Evolutionary conservation across 1,140 invertebrate genomes (phyloP), one percentile per base, ranked within the genome.

Genomic region (Diploscapter pachys): DNA sequence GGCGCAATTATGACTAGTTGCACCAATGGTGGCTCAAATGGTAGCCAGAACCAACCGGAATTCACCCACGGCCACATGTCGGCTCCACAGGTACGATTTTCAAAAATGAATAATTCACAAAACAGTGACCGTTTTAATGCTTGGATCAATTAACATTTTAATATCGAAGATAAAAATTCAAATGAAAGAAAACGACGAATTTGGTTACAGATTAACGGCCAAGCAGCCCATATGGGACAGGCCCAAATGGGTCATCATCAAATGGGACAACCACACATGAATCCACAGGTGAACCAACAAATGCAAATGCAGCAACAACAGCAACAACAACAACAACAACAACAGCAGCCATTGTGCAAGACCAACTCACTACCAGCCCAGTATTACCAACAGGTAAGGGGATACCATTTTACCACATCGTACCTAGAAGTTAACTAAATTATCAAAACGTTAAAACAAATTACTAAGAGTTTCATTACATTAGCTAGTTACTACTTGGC

Each of bases 371-470:
- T 72, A 11, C 71, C 11, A 6, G 6, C 48, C 31, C 59, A 62
- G 71, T 61, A 64, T 49, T 71, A 61, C 69, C 69, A 61, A 11
- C 69, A 71, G 69, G 61, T 63, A 9, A 72, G 63, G 71, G 71
- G 65, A 8, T 72, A 72, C 71, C 61, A 72, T 31, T 31, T 31
- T 31, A 31, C 31, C 31, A 31, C 31, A 31, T 31, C 31, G 31
- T 31, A 31, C 31, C 31, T 31, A 31, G 31, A 31, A 31, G 31
- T 31, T 31, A 31, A 31, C 31, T 31, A 31, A 31, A 31, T 31
- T 31, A 31, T 31, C 31, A 31, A 31, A 31, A 31, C 31, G 31
- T 31, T 31, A 31, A 31, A 31, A 31, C 31, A 31, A 31, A 31
- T 31, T 31, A 31, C 31, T 31, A 31, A 31, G 31, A 31, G 31